Evolutionary conservation across 2,113 vertebrate species (phyloP).

Genomic region (Brachypodius melanocephalos): DNA sequence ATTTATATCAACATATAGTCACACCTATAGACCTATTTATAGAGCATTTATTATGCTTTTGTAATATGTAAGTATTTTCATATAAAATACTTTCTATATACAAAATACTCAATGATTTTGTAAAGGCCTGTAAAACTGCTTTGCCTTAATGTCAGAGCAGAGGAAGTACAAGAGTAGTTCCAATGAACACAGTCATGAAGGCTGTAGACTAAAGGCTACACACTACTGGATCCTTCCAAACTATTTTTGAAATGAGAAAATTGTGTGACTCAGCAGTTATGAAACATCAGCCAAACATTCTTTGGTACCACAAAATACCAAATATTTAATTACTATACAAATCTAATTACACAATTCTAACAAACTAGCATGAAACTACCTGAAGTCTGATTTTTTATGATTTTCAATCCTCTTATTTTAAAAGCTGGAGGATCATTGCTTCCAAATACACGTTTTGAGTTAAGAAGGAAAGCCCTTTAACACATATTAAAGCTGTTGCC

Average conservation of each 20-base stretch:
- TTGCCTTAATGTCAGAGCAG: background rate
- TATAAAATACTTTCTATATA: background rate
- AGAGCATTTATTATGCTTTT: background rate
- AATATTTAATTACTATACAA: background rate
- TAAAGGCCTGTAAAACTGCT: background rate
- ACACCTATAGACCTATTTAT: background rate
- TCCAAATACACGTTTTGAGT: constrained; percentile 40
- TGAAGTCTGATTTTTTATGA: constrained; percentile 3
- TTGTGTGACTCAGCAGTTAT: background rate
- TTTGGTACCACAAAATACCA: background rate
- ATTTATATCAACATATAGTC: background rate
- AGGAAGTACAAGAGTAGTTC: background rate
- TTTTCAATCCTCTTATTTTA: constrained; percentile 52
- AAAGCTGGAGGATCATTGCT: constrained; percentile 42
- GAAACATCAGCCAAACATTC: background rate
- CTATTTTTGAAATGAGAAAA: constrained; percentile 2
- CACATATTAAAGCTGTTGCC: constrained; percentile 41
- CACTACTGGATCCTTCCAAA: background rate
- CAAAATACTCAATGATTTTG: background rate
- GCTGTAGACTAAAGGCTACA: background rate
- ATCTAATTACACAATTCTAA: constrained; percentile 11
- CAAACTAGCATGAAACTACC: constrained; percentile 17
- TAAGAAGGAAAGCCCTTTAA: constrained; percentile 63
- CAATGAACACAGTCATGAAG: background rate
- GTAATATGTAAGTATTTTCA: background rate